A percentile compares a stretch with the other conserved stretches of the same genome.
Evolutionary conservation across 2,888 invertebrate species (phyloP).

Genomic region (Subacronicta megacephala): DNA sequence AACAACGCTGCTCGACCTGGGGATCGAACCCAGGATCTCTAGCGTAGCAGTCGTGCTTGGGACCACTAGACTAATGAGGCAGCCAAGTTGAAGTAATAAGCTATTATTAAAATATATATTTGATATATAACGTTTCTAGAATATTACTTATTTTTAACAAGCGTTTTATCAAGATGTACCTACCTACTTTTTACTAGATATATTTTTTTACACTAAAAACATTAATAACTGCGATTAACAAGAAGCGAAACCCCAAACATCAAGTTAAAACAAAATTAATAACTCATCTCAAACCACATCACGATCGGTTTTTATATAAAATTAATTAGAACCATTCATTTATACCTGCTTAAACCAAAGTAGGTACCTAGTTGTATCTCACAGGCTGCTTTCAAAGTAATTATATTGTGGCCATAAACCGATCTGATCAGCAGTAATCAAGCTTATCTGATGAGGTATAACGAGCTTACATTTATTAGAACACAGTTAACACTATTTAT

Average conservation of each 20-base stretch:
- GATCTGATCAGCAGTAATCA: slow-evolving; percentile 69
- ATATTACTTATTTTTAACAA: too few species aligned
- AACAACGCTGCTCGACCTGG: too few species aligned
- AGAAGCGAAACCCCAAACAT: slow-evolving; percentile 44
- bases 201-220: background rate
- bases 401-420: slow-evolving; percentile 72
- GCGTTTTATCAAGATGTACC: too few species aligned
- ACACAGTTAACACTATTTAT: slow-evolving; percentile 44
- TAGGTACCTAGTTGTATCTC: slow-evolving; percentile 13
- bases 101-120: too few species aligned
- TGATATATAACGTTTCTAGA: too few species aligned
- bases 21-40: too few species aligned
- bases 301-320: slow-evolving; percentile 51
- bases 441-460: slow-evolving; percentile 66
- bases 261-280: slow-evolving; percentile 44
- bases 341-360: slow-evolving; percentile 49
- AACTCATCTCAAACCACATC: slow-evolving; percentile 48
- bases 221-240: slow-evolving; percentile 23
- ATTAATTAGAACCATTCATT: slow-evolving; percentile 57
- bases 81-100: too few species aligned
- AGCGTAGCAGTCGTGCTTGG: too few species aligned
- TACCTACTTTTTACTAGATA: background rate
- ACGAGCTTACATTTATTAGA: slow-evolving; percentile 48
- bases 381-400: slow-evolving; percentile 65
- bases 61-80: too few species aligned